phyloP scores from a whole-genome alignment of 53 echinoderm and acorn worm species.

The Apostichopus leukothele region DNA sequence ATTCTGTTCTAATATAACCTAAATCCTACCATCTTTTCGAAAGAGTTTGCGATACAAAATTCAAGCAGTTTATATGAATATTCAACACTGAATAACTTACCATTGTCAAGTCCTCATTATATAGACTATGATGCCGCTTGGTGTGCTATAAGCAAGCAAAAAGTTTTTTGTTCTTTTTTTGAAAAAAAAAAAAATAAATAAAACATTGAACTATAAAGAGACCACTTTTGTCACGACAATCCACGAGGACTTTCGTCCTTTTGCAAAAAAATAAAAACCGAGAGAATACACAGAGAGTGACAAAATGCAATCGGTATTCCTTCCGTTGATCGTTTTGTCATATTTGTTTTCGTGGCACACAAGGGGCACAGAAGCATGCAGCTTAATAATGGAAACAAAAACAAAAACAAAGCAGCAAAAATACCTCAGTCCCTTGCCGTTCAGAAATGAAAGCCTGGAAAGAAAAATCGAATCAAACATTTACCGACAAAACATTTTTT shows the following conservation, averaged over 20 bases:
- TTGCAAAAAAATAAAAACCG: neutral
- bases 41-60: neutral
- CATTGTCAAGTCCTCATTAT: neutral
- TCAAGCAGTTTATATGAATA: conserved; percentile 18
- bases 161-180: neutral
- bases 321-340: neutral
- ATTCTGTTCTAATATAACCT: too few relatives aligned
- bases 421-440: conserved; percentile 16
- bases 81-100: conserved; percentile 12
- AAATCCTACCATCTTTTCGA: too few relatives aligned
- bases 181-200: too few relatives aligned
- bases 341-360: neutral
- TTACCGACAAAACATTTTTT: too few relatives aligned
- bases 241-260: conserved; percentile 18
- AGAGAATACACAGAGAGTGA: conserved; percentile 23
- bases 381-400: neutral
- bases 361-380: conserved; percentile 1
- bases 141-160: conserved; percentile 39
- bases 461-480: neutral
- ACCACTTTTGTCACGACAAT: conserved; percentile 31
- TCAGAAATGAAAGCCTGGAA: conserved; percentile 1
- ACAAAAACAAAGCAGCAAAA: neutral
- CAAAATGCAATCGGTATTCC: conserved; percentile 25
- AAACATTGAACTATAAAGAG: neutral
- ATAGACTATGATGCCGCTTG: conserved; percentile 1